Evolutionary conservation across 2,113 vertebrate genomes (phyloP).

Genomic region (Datnioides undecimradiatus): DNA sequence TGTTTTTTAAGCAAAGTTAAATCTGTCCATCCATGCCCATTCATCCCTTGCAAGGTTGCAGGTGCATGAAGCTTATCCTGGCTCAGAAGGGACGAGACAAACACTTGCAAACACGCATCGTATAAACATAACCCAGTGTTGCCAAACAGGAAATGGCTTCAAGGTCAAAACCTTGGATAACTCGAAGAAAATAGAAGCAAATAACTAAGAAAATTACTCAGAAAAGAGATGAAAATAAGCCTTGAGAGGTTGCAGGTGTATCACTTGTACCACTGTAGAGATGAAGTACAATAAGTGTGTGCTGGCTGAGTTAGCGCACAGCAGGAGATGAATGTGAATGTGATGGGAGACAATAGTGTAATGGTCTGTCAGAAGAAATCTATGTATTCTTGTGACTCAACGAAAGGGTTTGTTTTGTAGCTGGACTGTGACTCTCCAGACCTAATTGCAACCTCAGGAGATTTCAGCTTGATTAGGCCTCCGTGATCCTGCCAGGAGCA

Average conservation of each 20-base stretch:
- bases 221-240: not conserved
- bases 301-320: not conserved
- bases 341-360: not conserved
- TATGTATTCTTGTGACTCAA: constrained; percentile 45
- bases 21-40: not conserved
- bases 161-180: not conserved
- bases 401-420: constrained; percentile 48
- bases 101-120: not conserved
- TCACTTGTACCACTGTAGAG: not conserved
- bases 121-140: not conserved
- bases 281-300: not conserved
- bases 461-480: constrained; percentile 71
- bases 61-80: not conserved
- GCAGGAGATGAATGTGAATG: constrained; percentile 6
- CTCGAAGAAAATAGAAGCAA: not conserved
- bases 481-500: constrained; percentile 46
- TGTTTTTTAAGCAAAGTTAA: not conserved
- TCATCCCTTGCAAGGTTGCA: not conserved
- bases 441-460: constrained; percentile 74
- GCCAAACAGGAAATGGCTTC: not conserved
- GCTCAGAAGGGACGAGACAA: not conserved
- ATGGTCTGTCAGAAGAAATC: constrained; percentile 42
- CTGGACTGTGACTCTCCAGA: constrained; percentile 47
- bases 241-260: not conserved
- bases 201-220: no score